phyloP scores from a whole-genome alignment of 1,140 invertebrate genomes.

The Camponotus pennsylvanicus region DNA sequence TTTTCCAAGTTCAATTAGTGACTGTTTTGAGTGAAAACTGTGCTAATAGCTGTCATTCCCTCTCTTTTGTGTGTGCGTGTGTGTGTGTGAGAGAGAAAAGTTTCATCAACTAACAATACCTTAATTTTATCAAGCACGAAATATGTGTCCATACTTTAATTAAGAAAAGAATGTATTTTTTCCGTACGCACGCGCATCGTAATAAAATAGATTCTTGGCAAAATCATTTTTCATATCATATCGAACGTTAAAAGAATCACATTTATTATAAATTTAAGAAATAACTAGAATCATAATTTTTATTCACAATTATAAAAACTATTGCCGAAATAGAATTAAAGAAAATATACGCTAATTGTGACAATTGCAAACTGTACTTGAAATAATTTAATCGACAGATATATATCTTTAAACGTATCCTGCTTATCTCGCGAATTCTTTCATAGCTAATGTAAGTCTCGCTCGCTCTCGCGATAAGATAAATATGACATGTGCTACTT shows the following conservation, averaged over 20 bases:
- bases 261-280: conserved; percentile 3
- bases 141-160: conserved; percentile 12
- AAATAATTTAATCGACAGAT: conserved; percentile 11
- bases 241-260: not conserved
- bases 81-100: not conserved
- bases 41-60: conserved; percentile 26
- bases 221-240: not conserved
- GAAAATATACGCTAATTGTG: not conserved
- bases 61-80: no score
- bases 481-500: conserved; percentile 16
- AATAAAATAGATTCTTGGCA: not conserved
- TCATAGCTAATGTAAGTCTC: not conserved
- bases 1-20: conserved; percentile 53
- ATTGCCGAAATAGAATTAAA: not conserved
- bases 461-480: not conserved
- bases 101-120: not conserved
- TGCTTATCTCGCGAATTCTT: not conserved
- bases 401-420: not conserved
- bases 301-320: not conserved
- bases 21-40: conserved; percentile 49
- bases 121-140: conserved; percentile 21
- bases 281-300: not conserved
- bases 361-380: not conserved
- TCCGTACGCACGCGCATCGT: not conserved
- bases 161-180: not conserved